Evolutionary conservation across 2,797 vertebrate species (phyloP).

Genomic region (Sebastes steindachneri): DNA sequence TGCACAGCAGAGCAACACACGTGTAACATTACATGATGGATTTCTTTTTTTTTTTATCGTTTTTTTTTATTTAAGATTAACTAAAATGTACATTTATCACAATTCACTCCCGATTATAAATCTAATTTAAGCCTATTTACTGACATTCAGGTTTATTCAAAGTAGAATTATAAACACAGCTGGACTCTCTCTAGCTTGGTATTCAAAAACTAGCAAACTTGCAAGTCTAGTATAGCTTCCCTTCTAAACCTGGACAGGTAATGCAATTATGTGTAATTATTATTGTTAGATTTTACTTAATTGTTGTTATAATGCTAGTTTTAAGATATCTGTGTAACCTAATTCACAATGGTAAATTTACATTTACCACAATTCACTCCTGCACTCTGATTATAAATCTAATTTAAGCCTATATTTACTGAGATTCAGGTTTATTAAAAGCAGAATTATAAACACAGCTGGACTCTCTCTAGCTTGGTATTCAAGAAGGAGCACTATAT

Average conservation of each 20-base stretch:
- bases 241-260: neutral
- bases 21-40: neutral
- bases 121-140: neutral
- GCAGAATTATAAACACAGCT: neutral
- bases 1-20: conserved; percentile 1
- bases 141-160: neutral
- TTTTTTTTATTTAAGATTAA: neutral
- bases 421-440: neutral
- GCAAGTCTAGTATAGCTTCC: neutral
- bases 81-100: neutral
- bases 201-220: neutral
- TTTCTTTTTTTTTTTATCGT: too few species aligned
- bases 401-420: neutral
- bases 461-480: neutral
- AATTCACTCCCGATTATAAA: neutral
- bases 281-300: neutral
- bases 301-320: neutral
- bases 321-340: neutral
- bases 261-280: neutral
- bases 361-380: neutral
- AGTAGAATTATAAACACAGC: neutral
- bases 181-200: neutral
- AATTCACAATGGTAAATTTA: neutral
- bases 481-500: conserved; percentile 43
- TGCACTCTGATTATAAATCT: accelerated